phyloP scores from a whole-genome alignment of 2,888 invertebrate genomes.

The Isoperla grammatica region DNA sequence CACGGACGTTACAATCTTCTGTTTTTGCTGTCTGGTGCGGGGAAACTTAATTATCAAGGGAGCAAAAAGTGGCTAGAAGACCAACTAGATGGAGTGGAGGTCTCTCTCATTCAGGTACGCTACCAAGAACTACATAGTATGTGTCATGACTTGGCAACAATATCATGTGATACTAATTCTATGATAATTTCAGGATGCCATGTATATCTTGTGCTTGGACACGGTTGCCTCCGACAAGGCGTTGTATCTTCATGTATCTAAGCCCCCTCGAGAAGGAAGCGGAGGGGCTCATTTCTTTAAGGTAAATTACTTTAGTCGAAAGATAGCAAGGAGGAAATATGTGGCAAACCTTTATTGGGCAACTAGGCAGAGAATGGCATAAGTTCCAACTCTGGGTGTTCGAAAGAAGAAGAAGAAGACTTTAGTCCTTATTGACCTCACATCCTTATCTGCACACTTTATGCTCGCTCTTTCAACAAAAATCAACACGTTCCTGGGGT shows the following conservation, averaged over 20 bases:
- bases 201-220: conserved; percentile 87
- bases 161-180: no score
- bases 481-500: no score
- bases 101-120: conserved; percentile 70
- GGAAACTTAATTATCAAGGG: conserved; percentile 91
- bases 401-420: no score
- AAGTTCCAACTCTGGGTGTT: no score
- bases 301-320: no score
- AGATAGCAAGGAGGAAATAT: no score
- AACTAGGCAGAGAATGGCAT: no score
- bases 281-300: conserved; percentile 53
- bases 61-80: conserved; percentile 95
- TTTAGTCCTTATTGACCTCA: no score
- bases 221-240: conserved; percentile 60
- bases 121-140: no score
- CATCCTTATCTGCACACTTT: background rate
- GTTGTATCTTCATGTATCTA: conserved; percentile 90
- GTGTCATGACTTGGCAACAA: no score
- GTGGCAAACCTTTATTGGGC: no score
- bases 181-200: conserved; percentile 61
- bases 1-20: conserved; percentile 72
- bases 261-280: conserved; percentile 84
- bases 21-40: conserved; percentile 86
- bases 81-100: conserved; percentile 73
- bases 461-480: no score